Conservation (phyloP, 2,797 vertebrate species). For the Protosalanx chinensis region DNA sequence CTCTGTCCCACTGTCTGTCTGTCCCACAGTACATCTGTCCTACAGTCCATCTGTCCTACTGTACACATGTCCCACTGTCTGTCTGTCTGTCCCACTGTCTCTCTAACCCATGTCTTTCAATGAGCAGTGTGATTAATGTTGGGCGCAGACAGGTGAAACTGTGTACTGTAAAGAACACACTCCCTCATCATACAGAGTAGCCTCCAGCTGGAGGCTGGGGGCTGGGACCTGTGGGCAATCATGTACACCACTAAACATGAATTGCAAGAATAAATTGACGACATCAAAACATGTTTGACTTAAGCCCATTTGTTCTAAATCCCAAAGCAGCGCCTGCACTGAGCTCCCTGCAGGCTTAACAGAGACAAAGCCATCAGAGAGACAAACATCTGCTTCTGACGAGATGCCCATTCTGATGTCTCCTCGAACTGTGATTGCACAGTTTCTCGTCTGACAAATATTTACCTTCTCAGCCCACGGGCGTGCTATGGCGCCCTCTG, state of each 20-base stretch:
- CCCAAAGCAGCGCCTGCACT: no score
- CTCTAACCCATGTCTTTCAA: constrained; percentile 23
- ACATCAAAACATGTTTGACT: no score
- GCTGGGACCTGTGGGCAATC: no score
- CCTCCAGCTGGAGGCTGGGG: neutral
- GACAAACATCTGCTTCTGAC: constrained; percentile 48
- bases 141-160: constrained; percentile 58
- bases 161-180: constrained; percentile 45
- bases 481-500: constrained; percentile 18
- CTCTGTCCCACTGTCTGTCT: no score
- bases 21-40: no score
- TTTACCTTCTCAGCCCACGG: constrained; percentile 39
- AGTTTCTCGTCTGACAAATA: constrained; percentile 32
- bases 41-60: no score
- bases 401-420: constrained; percentile 9
- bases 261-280: no score
- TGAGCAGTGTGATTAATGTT: constrained; percentile 45
- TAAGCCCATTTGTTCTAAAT: no score
- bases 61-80: no score
- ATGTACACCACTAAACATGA: no score
- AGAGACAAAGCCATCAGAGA: constrained; percentile 17
- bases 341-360: neutral
- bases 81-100: no score
- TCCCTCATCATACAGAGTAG: neutral
- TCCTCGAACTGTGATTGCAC: constrained; percentile 31